Evolutionary conservation across 64 coral and sea anemone genomes (phyloP).

Genomic region (Stylophora pistillata): DNA sequence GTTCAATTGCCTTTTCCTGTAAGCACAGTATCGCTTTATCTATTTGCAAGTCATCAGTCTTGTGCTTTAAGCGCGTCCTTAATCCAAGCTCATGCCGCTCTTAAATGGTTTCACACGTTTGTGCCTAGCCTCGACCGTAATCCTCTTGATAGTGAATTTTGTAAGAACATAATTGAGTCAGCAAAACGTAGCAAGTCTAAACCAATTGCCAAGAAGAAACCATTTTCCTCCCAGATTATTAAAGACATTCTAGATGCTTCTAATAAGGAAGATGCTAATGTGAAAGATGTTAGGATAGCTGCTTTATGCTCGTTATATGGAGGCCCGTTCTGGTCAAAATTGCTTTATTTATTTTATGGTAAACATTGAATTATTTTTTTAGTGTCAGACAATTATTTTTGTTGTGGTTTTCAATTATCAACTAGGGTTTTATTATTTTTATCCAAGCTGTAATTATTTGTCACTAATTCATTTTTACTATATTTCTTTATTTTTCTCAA

Average conservation of each 20-base stretch:
- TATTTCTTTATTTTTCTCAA: no score
- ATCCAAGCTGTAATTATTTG: no score
- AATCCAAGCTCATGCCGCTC: conserved; percentile 25
- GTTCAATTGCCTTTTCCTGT: conserved; percentile 21
- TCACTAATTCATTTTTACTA: no score
- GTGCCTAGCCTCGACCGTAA: conserved; percentile 33
- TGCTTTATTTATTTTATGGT: no score
- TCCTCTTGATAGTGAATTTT: conserved; percentile 59
- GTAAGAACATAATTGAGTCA: conserved; percentile 48
- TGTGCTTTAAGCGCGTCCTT: conserved; percentile 7
- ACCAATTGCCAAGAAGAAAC: conserved; percentile 34
- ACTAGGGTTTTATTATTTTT: no score
- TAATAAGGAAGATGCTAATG: neutral
- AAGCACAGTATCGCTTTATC: neutral
- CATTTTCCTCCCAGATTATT: conserved; percentile 36
- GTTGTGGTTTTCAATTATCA: no score
- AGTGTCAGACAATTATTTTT: no score
- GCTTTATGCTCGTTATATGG: conserved; percentile 28
- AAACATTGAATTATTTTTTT: no score
- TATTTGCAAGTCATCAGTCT: neutral
- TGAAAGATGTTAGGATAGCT: conserved; percentile 62
- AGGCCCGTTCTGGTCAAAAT: no score
- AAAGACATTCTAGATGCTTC: conserved; percentile 55
- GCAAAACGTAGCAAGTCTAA: conserved; percentile 28
- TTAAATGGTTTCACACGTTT: conserved; percentile 54